Evolutionary conservation across 2,888 invertebrate genomes (phyloP).

Genomic region (Drosophila cognata): DNA sequence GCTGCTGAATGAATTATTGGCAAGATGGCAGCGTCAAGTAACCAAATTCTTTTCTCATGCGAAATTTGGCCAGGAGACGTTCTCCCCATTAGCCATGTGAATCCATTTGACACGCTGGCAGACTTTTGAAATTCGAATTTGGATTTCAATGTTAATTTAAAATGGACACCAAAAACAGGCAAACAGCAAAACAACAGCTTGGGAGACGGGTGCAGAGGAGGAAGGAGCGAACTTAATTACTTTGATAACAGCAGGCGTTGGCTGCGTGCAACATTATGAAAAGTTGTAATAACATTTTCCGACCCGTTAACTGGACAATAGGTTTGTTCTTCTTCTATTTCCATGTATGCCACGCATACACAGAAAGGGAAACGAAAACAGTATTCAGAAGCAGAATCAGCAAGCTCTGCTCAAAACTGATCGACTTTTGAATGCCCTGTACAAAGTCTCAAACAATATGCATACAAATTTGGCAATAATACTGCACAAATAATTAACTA

Average conservation of each 20-base stretch:
- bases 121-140: constrained; percentile 27
- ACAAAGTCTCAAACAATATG: not conserved
- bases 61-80: not conserved
- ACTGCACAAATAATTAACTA: not conserved
- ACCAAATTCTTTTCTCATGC: constrained; percentile 24
- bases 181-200: not conserved
- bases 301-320: constrained; percentile 43
- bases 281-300: constrained; percentile 33
- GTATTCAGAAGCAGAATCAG: constrained; percentile 19
- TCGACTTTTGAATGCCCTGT: constrained; percentile 10
- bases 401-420: not conserved
- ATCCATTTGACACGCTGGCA: constrained; percentile 25
- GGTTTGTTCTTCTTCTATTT: constrained; percentile 1
- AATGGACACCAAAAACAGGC: constrained; percentile 25
- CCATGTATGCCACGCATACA: constrained; percentile 5
- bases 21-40: constrained; percentile 27
- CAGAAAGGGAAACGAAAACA: constrained; percentile 22
- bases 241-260: constrained; percentile 26
- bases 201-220: not conserved
- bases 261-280: constrained; percentile 27
- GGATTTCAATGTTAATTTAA: constrained; percentile 29
- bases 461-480: not conserved
- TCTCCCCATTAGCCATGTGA: constrained; percentile 2
- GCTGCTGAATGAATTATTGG: constrained; percentile 55
- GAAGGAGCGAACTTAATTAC: constrained; percentile 36